A percentile compares a stretch with the other conserved stretches of the same genome.
phyloP scores from a whole-genome alignment of 2,797 vertebrate species.

The Sorex maritimensis region DNA sequence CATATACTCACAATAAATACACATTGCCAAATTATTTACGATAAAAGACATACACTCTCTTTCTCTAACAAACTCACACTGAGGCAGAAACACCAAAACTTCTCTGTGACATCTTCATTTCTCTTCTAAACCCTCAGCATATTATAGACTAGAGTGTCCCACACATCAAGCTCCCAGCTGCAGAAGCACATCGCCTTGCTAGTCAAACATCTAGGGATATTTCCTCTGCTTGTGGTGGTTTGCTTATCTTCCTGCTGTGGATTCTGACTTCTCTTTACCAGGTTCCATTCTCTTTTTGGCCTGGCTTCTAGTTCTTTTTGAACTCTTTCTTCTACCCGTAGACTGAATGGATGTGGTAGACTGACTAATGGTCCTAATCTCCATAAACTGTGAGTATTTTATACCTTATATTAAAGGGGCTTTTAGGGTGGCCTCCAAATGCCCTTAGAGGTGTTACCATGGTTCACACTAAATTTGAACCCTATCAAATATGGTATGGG shows the following conservation, averaged over 20 bases:
- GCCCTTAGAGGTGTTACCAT: too few relatives aligned
- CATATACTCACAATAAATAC: background rate
- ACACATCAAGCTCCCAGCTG: background rate
- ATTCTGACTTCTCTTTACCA: background rate
- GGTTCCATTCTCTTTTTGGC: background rate
- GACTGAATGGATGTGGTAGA: background rate
- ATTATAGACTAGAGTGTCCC: background rate
- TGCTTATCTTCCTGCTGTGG: too few relatives aligned
- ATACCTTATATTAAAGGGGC: background rate
- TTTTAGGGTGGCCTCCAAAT: too few relatives aligned
- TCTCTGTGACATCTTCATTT: background rate
- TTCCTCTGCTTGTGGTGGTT: background rate
- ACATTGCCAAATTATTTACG: background rate
- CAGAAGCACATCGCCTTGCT: background rate
- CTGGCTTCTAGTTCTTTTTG: background rate
- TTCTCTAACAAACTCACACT: background rate
- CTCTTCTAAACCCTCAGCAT: background rate
- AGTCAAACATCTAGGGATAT: background rate
- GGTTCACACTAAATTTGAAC: too few relatives aligned
- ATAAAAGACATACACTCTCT: background rate
- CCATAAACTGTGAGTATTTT: background rate
- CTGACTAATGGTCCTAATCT: background rate
- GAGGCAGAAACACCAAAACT: background rate
- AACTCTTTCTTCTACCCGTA: background rate
- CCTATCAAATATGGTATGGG: too few relatives aligned